Evolutionary conservation across 1,140 invertebrate genomes (phyloP).

Genomic region (Sitophilus oryzae): DNA sequence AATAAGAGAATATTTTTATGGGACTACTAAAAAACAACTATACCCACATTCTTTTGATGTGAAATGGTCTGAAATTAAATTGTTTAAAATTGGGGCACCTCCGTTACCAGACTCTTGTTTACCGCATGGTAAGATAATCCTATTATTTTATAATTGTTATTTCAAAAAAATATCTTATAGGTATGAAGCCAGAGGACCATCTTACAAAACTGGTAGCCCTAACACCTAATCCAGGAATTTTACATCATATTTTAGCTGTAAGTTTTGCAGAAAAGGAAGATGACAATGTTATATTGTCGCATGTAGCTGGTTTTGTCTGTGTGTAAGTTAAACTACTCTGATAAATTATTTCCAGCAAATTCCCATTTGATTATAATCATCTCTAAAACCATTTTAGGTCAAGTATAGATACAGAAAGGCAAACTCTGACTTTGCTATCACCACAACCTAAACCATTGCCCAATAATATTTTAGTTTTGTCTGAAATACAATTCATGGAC

Average conservation of each 20-base stretch:
- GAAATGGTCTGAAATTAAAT: conserved; percentile 77
- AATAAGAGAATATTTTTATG: conserved; percentile 94
- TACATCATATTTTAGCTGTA: conserved; percentile 85
- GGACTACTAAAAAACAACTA: conserved; percentile 67
- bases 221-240: conserved; percentile 64
- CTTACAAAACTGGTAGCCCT: conserved; percentile 84
- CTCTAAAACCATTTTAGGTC: conserved; percentile 56
- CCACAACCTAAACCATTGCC: conserved; percentile 82
- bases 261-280: conserved; percentile 72
- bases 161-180: neutral
- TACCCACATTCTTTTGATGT: conserved; percentile 92
- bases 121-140: conserved; percentile 63
- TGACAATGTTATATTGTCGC: conserved; percentile 79
- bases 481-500: conserved; percentile 86
- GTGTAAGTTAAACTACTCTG: conserved; percentile 83
- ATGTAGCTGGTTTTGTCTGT: conserved; percentile 88
- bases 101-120: conserved; percentile 89
- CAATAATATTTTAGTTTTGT: conserved; percentile 74
- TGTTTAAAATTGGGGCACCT: conserved; percentile 93
- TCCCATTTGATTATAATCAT: conserved; percentile 15
- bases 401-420: conserved; percentile 80
- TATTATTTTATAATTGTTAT: neutral
- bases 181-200: conserved; percentile 87
- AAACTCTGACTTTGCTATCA: conserved; percentile 81
- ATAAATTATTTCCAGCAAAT: neutral